Conservation (phyloP, 2,797 vertebrate species). For the Pseudochirops corinnae region DNA sequence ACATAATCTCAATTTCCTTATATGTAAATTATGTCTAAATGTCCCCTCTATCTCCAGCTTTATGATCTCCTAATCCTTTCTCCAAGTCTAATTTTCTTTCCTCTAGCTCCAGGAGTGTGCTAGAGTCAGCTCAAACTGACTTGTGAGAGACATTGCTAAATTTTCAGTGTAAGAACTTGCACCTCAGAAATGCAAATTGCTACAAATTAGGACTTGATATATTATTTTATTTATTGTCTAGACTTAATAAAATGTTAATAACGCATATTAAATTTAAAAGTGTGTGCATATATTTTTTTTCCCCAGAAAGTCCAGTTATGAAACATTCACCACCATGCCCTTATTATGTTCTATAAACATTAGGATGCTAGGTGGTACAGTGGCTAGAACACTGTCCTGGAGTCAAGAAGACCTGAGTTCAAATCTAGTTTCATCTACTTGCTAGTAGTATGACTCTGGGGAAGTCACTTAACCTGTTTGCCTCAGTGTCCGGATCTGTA, state of each 20-base stretch:
- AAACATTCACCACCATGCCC: neutral
- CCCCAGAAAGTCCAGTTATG: neutral
- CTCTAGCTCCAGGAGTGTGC: neutral
- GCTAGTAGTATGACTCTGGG: neutral
- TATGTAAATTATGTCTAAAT: neutral
- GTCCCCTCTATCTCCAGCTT: neutral
- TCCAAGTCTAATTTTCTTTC: neutral
- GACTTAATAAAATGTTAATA: neutral
- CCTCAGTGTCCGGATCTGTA: neutral
- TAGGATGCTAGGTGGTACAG: neutral
- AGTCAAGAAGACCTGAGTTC: neutral
- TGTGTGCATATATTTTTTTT: neutral
- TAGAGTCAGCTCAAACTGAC: neutral
- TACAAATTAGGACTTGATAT: neutral
- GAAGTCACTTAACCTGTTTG: neutral
- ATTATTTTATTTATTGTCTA: neutral
- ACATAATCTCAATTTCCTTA: neutral
- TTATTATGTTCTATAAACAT: neutral
- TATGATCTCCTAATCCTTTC: neutral
- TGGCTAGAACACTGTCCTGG: neutral
- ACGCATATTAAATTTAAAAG: neutral
- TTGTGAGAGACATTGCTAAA: neutral
- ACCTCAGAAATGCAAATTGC: neutral
- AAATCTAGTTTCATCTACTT: neutral
- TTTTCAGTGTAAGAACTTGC: neutral